These are phyloP conservation scores for Drosophila arawakana DNA, from an alignment of 1,140 invertebrate species.

Conservation along the genomic window DNA sequence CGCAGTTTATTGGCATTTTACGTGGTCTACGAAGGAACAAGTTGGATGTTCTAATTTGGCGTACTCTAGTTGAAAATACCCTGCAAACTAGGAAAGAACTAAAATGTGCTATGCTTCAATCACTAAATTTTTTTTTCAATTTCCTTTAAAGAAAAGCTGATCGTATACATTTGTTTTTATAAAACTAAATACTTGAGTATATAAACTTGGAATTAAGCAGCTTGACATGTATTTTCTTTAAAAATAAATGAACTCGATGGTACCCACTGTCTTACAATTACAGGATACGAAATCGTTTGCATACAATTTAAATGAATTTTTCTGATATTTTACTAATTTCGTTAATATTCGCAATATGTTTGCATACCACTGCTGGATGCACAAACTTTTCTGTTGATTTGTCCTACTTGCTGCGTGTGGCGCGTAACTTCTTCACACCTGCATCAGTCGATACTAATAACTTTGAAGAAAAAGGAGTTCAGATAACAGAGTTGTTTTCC, in stretches of 20 bases:
- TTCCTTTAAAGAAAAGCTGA: no score
- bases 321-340: constrained; percentile 69
- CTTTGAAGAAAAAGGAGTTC: background rate
- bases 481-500: no score
- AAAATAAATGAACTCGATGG: background rate
- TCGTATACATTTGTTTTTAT: no score
- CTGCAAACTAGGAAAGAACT: background rate
- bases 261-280: background rate
- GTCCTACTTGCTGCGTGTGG: constrained; percentile 37
- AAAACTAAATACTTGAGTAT: no score
- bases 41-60: background rate
- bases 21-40: constrained; percentile 46
- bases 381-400: constrained; percentile 36
- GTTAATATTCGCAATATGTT: constrained; percentile 65
- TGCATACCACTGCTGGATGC: background rate
- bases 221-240: background rate
- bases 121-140: no score
- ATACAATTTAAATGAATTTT: constrained; percentile 68
- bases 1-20: constrained; percentile 75
- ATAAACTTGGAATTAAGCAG: no score
- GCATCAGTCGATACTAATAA: no score
- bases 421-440: constrained; percentile 2
- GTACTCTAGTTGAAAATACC: background rate
- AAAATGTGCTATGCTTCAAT: no score
- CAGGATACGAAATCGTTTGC: constrained; percentile 1